A percentile compares a stretch with the other conserved stretches of the same genome.
phyloP scores from a whole-genome alignment of 2,888 invertebrate species.

The Arenicola marina region DNA sequence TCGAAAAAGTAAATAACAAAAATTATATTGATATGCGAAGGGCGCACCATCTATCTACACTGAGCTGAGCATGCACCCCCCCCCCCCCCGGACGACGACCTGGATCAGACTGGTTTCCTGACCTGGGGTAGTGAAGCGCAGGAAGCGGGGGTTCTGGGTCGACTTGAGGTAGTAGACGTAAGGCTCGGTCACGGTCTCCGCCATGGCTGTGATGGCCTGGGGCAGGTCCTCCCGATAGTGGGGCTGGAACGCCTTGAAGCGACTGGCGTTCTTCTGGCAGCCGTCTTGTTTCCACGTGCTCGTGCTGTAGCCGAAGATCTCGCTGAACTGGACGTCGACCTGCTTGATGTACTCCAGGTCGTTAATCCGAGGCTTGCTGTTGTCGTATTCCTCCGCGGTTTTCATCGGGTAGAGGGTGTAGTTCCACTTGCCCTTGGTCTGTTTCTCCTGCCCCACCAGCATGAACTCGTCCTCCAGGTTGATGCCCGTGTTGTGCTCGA shows the following conservation, averaged over 20 bases:
- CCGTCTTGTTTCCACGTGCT: slow-evolving; percentile 19
- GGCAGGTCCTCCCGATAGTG: slow-evolving; percentile 11
- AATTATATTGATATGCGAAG: too few relatives aligned
- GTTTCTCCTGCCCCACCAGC: slow-evolving; percentile 32
- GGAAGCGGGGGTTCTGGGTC: slow-evolving; percentile 38
- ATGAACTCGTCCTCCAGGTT: slow-evolving; percentile 44
- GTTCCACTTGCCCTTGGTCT: slow-evolving; percentile 3
- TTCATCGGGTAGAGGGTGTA: slow-evolving; percentile 17
- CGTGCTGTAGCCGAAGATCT: slow-evolving; percentile 42
- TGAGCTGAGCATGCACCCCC: too few relatives aligned
- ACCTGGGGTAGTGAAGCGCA: slow-evolving; percentile 48
- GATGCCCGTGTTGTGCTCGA: slow-evolving; percentile 32
- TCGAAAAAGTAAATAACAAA: too few relatives aligned
- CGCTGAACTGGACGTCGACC: slow-evolving; percentile 40
- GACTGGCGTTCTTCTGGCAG: slow-evolving; percentile 21
- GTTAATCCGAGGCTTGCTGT: background rate
- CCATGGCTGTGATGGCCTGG: slow-evolving; percentile 16
- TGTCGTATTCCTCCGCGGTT: background rate
- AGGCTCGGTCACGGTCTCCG: slow-evolving; percentile 13
- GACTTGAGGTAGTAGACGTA: slow-evolving; percentile 40
- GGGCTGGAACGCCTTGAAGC: slow-evolving; percentile 13
- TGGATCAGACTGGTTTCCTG: too few relatives aligned
- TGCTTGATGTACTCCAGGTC: background rate
- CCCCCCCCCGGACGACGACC: too few relatives aligned
- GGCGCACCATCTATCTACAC: too few relatives aligned